phyloP scores from a whole-genome alignment of 2,888 invertebrate species.

The Trachelus iudaicus region DNA sequence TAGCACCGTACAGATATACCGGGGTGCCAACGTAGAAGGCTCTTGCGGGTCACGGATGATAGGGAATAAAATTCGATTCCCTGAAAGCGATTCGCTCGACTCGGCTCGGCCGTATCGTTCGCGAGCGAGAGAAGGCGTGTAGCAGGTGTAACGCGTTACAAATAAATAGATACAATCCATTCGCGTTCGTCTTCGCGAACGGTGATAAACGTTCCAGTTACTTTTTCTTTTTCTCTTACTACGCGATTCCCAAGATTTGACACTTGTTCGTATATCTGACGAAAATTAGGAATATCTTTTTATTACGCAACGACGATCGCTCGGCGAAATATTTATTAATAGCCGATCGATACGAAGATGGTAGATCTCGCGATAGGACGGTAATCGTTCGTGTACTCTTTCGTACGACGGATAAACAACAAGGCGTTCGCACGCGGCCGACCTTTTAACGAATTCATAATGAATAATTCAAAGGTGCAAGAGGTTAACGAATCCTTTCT shows the following conservation, averaged over 20 bases:
- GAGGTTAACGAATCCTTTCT: constrained; percentile 28
- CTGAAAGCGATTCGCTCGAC: neutral
- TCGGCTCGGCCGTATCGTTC: no score
- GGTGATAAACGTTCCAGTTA: neutral
- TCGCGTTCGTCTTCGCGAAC: neutral
- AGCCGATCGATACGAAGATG: no score
- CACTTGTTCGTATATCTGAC: no score
- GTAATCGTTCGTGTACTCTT: no score
- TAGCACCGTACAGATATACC: no score
- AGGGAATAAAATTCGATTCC: constrained; percentile 25
- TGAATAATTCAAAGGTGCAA: constrained; percentile 34
- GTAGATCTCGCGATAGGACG: no score
- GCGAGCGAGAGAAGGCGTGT: neutral
- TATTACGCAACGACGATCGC: no score
- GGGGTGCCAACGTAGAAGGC: no score
- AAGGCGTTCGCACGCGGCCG: neutral
- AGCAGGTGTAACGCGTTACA: constrained; percentile 9
- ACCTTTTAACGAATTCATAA: constrained; percentile 21
- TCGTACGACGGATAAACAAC: neutral
- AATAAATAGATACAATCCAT: constrained; percentile 14
- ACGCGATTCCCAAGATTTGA: neutral
- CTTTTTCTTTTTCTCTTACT: neutral
- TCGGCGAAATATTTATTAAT: no score
- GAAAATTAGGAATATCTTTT: no score
- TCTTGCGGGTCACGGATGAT: no score